Conservation (phyloP, 2,113 vertebrate species). For the Myiozetetes cayanensis region DNA sequence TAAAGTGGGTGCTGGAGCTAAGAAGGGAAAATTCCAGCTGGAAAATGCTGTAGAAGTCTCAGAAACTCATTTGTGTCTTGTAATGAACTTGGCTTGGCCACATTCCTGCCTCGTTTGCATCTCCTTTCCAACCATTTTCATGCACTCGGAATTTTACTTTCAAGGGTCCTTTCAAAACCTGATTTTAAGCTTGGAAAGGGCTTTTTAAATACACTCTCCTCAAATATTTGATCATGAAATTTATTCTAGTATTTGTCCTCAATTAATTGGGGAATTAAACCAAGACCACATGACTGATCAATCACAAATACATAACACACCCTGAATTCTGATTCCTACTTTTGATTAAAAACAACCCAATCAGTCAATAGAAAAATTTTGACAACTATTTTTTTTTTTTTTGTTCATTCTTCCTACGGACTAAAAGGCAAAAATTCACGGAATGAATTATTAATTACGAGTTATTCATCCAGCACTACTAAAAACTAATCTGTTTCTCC, state of each 20-base stretch:
- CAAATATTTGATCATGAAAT: neutral
- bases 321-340: neutral
- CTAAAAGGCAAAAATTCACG: conserved; percentile 9
- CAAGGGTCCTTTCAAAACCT: neutral
- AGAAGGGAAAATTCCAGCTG: neutral
- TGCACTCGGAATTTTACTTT: neutral
- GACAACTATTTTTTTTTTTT: conserved; percentile 18
- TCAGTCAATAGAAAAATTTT: neutral
- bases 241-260: neutral
- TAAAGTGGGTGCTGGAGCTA: neutral
- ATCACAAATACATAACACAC: neutral
- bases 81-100: neutral
- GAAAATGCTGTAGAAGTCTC: neutral
- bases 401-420: neutral
- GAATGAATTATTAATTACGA: conserved; percentile 56
- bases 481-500: conserved; percentile 49
- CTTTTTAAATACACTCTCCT: neutral
- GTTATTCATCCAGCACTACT: conserved; percentile 44
- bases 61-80: neutral
- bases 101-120: neutral
- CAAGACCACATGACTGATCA: neutral
- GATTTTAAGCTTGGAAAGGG: neutral
- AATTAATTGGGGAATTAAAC: neutral
- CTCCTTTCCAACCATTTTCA: neutral
- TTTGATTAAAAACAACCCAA: neutral